Percentiles rank a stretch among this genome's conserved stretches.
phyloP scores from a whole-genome alignment of 2,113 vertebrate genomes.

The Gobio gobio region DNA sequence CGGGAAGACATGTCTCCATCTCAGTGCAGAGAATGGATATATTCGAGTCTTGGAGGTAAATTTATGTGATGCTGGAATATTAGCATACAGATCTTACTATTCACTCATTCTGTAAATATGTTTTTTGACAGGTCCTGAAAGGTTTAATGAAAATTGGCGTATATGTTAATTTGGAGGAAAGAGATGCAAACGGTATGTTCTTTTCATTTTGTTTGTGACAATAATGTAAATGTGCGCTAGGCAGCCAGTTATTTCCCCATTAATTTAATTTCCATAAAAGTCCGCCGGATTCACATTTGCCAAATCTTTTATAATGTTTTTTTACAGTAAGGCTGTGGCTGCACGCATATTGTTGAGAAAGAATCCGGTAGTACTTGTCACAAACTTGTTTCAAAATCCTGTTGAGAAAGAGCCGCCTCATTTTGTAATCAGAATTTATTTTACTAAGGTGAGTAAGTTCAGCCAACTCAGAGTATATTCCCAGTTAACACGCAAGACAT shows the following conservation, averaged over 20 bases:
- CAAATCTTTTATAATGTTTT: neutral
- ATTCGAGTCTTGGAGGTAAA: slow-evolving; percentile 79
- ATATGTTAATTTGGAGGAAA: slow-evolving; percentile 75
- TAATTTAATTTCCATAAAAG: neutral
- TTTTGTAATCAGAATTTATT: neutral
- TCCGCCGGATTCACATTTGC: neutral
- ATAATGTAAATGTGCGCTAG: neutral
- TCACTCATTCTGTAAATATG: neutral
- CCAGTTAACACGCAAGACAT: too few species aligned
- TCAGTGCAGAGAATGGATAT: slow-evolving; percentile 84
- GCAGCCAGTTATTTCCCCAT: neutral
- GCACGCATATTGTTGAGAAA: neutral
- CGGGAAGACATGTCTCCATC: slow-evolving; percentile 83
- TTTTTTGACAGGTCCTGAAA: slow-evolving; percentile 77
- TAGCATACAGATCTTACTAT: neutral
- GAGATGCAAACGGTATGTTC: slow-evolving; percentile 75
- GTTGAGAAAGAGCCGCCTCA: neutral
- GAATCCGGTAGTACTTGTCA: neutral
- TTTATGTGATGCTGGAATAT: neutral
- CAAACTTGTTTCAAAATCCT: neutral
- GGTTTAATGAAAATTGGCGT: slow-evolving; percentile 66
- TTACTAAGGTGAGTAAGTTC: neutral
- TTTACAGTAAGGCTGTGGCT: neutral
- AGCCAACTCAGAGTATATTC: too few species aligned
- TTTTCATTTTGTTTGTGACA: neutral